phyloP scores from a whole-genome alignment of 2,888 invertebrate species.

The Octodonta nipae region DNA sequence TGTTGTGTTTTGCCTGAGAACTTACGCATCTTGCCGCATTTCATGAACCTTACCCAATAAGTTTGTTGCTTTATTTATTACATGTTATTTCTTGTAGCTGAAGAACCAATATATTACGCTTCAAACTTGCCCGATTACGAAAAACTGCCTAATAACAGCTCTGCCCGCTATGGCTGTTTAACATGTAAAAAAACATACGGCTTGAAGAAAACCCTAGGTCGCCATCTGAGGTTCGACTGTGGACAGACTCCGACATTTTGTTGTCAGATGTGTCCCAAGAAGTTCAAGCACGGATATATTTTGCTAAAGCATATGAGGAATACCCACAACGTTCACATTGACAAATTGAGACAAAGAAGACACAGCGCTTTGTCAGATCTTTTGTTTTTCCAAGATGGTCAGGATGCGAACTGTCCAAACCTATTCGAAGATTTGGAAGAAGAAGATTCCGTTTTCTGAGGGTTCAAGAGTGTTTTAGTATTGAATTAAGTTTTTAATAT shows the following conservation, averaged over 20 bases:
- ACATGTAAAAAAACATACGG: constrained; percentile 31
- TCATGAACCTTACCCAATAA: no score
- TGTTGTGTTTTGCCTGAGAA: no score
- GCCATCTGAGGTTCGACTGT: constrained; percentile 39
- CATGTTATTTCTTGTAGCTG: no score
- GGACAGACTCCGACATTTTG: constrained; percentile 32
- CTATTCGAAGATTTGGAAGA: no score
- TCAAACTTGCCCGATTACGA: constrained; percentile 31
- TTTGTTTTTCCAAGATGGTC: no score
- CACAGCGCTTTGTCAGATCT: no score
- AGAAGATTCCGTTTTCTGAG: no score
- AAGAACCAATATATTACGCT: constrained; percentile 27
- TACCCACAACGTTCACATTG: constrained; percentile 26
- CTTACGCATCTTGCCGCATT: no score
- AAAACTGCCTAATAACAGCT: constrained; percentile 27
- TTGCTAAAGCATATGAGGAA: constrained; percentile 29
- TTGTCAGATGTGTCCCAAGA: constrained; percentile 28
- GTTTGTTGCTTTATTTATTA: no score
- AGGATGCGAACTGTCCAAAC: no score
- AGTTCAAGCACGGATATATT: constrained; percentile 30
- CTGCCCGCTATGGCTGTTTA: constrained; percentile 28
- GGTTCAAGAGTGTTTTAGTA: no score
- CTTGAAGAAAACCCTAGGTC: constrained; percentile 32
- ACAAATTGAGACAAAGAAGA: constrained; percentile 23
- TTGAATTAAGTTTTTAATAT: no score